Conservation (phyloP, 2,113 vertebrate species). For the Benitochromis conjunctus region DNA sequence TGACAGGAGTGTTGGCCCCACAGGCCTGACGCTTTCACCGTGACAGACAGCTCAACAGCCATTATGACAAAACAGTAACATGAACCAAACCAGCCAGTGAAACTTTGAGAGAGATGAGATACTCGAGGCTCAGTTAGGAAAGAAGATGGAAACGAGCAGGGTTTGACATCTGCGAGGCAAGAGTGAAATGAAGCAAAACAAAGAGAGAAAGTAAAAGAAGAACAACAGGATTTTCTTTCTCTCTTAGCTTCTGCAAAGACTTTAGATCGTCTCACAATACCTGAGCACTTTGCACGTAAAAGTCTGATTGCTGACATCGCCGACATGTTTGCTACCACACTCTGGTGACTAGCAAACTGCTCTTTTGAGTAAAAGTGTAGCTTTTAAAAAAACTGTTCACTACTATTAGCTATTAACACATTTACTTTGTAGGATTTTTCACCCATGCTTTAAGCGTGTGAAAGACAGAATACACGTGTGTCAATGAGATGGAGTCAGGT, state of each 20-base stretch:
- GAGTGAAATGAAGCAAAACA: background rate
- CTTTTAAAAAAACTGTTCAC: background rate
- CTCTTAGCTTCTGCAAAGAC: background rate
- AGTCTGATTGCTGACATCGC: background rate
- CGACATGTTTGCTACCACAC: background rate
- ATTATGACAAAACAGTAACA: conserved; percentile 13
- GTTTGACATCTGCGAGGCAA: background rate
- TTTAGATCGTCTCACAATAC: background rate
- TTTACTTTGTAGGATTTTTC: background rate
- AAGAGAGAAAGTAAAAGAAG: background rate
- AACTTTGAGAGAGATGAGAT: background rate
- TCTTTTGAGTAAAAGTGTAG: background rate
- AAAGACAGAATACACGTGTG: background rate
- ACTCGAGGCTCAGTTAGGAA: background rate
- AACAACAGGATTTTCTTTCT: background rate
- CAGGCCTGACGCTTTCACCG: background rate
- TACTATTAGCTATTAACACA: background rate
- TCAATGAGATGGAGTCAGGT: background rate
- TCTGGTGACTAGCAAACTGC: background rate
- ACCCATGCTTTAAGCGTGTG: background rate
- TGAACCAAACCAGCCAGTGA: conserved; percentile 4
- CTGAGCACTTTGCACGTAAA: background rate
- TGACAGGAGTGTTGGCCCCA: conserved; percentile 15
- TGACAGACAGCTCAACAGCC: conserved; percentile 33
- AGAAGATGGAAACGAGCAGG: background rate